Percentiles rank a stretch among this genome's conserved stretches.
These are phyloP conservation scores for Prunella strophiata DNA, from an alignment of 2,797 vertebrate genomes.

Conservation along the genomic window DNA sequence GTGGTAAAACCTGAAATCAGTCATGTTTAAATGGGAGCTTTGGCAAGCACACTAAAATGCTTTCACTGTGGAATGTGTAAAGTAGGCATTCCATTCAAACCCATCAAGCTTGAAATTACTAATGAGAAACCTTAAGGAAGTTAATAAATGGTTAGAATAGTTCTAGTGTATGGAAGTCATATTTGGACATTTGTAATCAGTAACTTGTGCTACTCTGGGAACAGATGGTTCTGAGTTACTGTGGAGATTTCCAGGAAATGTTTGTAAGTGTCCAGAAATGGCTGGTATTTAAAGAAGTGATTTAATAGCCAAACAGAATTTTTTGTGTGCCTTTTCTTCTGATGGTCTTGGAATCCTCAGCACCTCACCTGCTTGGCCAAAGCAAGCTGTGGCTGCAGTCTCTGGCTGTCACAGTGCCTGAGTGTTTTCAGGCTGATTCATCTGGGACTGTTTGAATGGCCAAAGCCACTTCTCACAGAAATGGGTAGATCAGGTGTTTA, in stretches of 20 bases:
- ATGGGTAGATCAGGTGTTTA: background rate
- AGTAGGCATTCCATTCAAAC: background rate
- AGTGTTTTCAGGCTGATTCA: background rate
- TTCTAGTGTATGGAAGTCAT: background rate
- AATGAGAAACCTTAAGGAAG: slow-evolving; percentile 1
- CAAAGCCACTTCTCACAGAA: background rate
- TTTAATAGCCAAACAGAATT: background rate
- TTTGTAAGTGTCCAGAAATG: slow-evolving; percentile 19
- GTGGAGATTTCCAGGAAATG: slow-evolving; percentile 29
- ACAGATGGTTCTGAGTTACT: background rate
- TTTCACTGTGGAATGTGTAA: background rate
- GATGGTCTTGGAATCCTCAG: background rate
- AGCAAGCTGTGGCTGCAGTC: background rate
- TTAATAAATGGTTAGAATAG: slow-evolving; percentile 16
- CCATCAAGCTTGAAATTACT: background rate
- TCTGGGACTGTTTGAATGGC: background rate
- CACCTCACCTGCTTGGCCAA: slow-evolving; percentile 11
- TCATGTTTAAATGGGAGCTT: background rate
- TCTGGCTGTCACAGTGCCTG: background rate
- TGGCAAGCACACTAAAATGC: background rate
- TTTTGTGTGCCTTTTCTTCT: background rate
- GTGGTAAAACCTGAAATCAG: background rate
- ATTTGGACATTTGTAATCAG: slow-evolving; percentile 6
- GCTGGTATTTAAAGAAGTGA: background rate
- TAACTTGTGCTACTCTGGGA: background rate